Evolutionary conservation across 2,888 invertebrate species (phyloP).

Genomic region (Dasypolia templi): DNA sequence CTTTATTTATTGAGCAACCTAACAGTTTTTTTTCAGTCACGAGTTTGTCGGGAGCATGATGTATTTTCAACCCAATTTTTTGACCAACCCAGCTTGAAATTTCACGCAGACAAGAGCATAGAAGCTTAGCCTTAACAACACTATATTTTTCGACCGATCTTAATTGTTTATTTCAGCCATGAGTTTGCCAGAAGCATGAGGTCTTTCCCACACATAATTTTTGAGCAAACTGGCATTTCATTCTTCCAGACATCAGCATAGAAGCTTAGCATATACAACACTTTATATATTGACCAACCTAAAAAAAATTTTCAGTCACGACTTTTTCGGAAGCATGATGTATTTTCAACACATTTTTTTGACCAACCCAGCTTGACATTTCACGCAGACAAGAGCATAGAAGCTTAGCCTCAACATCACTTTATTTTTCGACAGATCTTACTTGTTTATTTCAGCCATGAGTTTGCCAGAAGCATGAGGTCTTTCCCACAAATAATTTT

Average conservation of each 20-base stretch:
- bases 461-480: too few relatives aligned
- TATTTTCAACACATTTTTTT: not conserved
- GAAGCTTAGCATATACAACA: not conserved
- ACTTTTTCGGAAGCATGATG: too few relatives aligned
- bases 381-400: not conserved
- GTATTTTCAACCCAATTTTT: not conserved
- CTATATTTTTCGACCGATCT: not conserved
- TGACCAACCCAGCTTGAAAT: too few relatives aligned
- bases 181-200: not conserved
- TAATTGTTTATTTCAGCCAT: too few relatives aligned
- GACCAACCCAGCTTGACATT: not conserved
- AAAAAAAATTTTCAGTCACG: not conserved
- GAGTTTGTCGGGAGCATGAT: too few relatives aligned
- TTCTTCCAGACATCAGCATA: not conserved
- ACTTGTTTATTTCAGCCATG: not conserved
- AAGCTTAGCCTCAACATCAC: not conserved
- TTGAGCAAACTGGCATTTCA: too few relatives aligned
- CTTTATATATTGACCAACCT: not conserved
- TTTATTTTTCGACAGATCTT: not conserved
- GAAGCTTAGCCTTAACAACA: not conserved
- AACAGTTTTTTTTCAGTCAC: too few relatives aligned
- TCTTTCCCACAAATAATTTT: not conserved
- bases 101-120: not conserved
- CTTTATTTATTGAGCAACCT: too few relatives aligned
- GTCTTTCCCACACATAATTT: not conserved